Evolutionary conservation across 2,888 invertebrate genomes (phyloP).

Genomic region (Crossocerus cetratus): DNA sequence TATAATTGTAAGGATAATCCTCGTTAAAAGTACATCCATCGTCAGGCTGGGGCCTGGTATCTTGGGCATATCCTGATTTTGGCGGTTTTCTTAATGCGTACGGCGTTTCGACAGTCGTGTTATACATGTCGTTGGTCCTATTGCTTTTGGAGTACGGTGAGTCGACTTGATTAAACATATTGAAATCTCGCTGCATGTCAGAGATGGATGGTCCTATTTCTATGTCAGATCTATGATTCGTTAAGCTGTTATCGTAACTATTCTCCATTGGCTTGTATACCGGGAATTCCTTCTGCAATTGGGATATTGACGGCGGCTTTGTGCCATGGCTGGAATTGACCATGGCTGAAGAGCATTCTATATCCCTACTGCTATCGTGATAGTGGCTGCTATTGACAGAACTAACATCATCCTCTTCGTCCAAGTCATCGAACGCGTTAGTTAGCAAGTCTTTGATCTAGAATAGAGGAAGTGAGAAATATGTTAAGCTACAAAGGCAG

Average conservation of each 20-base stretch:
- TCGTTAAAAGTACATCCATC: constrained; percentile 60
- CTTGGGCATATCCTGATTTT: constrained; percentile 54
- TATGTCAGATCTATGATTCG: constrained; percentile 47
- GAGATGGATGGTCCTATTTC: constrained; percentile 56
- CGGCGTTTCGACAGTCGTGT: constrained; percentile 55
- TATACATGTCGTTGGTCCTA: constrained; percentile 43
- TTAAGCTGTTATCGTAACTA: constrained; percentile 53
- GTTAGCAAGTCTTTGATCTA: constrained; percentile 82
- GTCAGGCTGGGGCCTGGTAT: constrained; percentile 49
- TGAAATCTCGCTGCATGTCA: constrained; percentile 60
- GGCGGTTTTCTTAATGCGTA: constrained; percentile 64
- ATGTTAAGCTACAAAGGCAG: too few species aligned
- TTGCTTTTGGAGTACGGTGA: constrained; percentile 59
- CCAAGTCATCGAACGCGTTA: constrained; percentile 84
- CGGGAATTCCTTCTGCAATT: constrained; percentile 64
- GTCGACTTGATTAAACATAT: constrained; percentile 49
- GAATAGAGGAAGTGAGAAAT: constrained; percentile 9
- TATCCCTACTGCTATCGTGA: constrained; percentile 60
- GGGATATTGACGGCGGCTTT: constrained; percentile 61
- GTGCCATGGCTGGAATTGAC: constrained; percentile 49
- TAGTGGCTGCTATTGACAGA: constrained; percentile 79
- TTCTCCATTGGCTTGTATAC: constrained; percentile 52
- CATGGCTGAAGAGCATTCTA: constrained; percentile 49
- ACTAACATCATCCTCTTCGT: constrained; percentile 82
- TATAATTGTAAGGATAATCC: constrained; percentile 65